Conservation (phyloP, 2,888 invertebrate species). For the Tiliacea citrago region DNA sequence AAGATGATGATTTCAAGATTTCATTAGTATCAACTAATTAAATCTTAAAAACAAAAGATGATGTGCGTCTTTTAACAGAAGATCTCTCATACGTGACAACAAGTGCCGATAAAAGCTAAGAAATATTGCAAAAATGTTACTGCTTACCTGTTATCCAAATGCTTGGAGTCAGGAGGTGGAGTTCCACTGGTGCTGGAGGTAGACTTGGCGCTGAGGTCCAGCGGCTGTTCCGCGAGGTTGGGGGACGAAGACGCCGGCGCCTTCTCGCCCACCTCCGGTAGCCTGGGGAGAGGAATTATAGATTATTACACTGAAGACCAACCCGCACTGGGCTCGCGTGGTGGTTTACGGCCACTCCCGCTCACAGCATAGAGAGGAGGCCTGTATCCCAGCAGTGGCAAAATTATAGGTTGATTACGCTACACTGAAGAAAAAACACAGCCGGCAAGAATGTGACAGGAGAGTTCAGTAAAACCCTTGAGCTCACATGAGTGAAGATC, state of each 20-base stretch:
- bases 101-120: not conserved
- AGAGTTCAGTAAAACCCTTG: too few species aligned
- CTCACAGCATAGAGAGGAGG: too few species aligned
- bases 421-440: too few species aligned
- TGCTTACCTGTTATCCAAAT: slow-evolving; percentile 92
- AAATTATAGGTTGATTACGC: too few species aligned
- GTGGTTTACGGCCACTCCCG: too few species aligned
- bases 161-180: slow-evolving; percentile 90
- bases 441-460: too few species aligned
- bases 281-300: slow-evolving; percentile 68
- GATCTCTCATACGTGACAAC: not conserved
- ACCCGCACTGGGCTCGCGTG: too few species aligned
- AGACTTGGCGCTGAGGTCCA: slow-evolving; percentile 96
- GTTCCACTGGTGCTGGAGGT: slow-evolving; percentile 90
- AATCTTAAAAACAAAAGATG: too few species aligned
- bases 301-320: not conserved
- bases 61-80: not conserved
- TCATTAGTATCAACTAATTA: too few species aligned
- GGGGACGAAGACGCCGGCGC: slow-evolving; percentile 85
- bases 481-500: too few species aligned
- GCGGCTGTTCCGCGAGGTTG: slow-evolving; percentile 93
- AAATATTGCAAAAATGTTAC: not conserved
- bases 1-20: too few species aligned
- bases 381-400: too few species aligned
- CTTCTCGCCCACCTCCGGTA: slow-evolving; percentile 82